These are phyloP conservation scores for Stichodactyla helianthus DNA, from an alignment of 64 coral and sea anemone genomes.

Conservation along the genomic window DNA sequence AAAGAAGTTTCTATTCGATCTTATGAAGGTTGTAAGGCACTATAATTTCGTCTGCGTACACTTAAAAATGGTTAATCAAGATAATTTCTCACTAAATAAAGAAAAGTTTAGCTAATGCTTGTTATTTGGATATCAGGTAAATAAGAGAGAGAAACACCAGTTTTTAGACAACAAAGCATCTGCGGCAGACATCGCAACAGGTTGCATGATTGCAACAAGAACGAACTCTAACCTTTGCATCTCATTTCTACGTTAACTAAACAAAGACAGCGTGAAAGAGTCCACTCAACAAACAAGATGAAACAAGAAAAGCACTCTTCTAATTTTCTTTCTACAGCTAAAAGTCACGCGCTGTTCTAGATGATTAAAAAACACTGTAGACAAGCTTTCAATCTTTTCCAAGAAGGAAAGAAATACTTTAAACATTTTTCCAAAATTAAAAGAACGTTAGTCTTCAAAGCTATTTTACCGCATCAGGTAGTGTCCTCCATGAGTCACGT, in stretches of 20 bases:
- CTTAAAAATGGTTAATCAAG: neutral
- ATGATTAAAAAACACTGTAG: no score
- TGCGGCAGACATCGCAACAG: neutral
- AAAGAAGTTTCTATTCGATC: neutral
- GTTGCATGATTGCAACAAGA: neutral
- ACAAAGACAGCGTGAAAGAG: neutral
- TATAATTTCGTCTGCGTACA: no score
- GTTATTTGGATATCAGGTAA: neutral
- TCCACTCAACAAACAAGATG: neutral
- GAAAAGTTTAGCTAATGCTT: neutral
- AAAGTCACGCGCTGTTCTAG: no score
- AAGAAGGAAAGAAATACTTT: neutral
- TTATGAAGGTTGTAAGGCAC: neutral
- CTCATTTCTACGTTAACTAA: neutral
- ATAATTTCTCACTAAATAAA: neutral
- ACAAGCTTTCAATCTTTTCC: neutral
- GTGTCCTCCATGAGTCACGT: neutral
- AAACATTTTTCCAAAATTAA: no score
- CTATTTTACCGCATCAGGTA: no score
- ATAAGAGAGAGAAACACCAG: neutral
- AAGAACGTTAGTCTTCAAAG: no score
- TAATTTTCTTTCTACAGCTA: no score
- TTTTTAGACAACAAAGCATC: neutral
- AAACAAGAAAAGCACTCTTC: neutral
- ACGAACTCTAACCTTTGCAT: neutral